Evolutionary conservation across 2,797 vertebrate species (phyloP).

Genomic region (Falco concolor): DNA sequence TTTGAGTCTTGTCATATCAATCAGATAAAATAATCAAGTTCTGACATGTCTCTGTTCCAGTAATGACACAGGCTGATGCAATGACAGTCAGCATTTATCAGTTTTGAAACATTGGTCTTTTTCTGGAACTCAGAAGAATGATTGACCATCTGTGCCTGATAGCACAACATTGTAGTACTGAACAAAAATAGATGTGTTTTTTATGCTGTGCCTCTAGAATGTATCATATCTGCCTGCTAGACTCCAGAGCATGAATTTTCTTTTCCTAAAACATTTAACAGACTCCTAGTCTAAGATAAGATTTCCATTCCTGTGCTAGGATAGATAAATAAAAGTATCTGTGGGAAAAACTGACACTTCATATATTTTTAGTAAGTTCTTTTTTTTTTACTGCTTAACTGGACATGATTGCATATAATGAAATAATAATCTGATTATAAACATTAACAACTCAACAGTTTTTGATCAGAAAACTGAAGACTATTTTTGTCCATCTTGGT

Average conservation of each 20-base stretch:
- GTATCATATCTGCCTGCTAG: background rate
- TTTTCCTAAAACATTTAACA: background rate
- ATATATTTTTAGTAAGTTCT: background rate
- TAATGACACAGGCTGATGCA: background rate
- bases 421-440: background rate
- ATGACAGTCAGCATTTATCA: background rate
- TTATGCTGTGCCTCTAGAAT: background rate
- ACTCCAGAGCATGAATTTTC: background rate
- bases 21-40: background rate
- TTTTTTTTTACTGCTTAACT: background rate
- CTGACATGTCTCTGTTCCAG: background rate
- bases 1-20: background rate
- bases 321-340: background rate
- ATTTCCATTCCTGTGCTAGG: background rate
- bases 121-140: background rate
- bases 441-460: no score
- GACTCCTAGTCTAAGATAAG: background rate
- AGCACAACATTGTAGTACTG: background rate
- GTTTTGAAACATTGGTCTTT: background rate
- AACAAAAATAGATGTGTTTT: background rate
- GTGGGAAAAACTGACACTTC: background rate
- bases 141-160: background rate
- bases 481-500: background rate
- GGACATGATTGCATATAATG: background rate
- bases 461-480: background rate